Evolutionary conservation across 2,797 vertebrate species (phyloP).

Genomic region (Hypotaenidia philippensis): DNA sequence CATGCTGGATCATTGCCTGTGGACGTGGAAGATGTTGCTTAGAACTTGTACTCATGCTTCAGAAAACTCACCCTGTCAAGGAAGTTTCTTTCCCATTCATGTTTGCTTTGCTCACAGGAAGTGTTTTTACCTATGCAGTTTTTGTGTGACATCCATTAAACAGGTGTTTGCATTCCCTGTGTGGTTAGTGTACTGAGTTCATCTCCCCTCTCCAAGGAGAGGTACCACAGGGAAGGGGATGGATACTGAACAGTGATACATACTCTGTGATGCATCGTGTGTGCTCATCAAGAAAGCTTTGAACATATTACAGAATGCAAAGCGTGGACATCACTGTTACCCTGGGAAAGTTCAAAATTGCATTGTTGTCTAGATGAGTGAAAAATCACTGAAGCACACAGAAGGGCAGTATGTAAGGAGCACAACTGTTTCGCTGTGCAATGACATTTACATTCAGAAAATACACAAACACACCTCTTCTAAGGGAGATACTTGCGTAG

Average conservation of each 20-base stretch:
- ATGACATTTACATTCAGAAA: conserved; percentile 1
- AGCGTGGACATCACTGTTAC: conserved; percentile 25
- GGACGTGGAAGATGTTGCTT: conserved; percentile 4
- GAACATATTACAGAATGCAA: conserved; percentile 17
- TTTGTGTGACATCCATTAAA: conserved; percentile 32
- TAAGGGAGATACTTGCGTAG: background rate
- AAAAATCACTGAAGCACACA: conserved; percentile 43
- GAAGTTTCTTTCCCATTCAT: background rate
- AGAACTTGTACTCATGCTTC: background rate
- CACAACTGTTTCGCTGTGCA: conserved; percentile 17
- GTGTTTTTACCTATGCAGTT: conserved; percentile 9
- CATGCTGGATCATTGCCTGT: background rate
- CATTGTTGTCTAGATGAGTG: conserved; percentile 40
- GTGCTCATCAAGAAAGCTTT: conserved; percentile 43
- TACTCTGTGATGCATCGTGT: background rate
- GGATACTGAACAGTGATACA: background rate
- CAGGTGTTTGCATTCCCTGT: background rate
- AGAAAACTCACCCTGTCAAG: conserved; percentile 13
- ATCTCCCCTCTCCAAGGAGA: background rate
- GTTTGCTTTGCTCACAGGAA: background rate
- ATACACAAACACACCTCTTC: background rate
- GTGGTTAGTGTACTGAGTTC: background rate
- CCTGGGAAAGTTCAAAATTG: conserved; percentile 45
- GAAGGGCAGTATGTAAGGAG: background rate
- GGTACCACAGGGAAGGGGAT: background rate